These are phyloP conservation scores for Coelopa frigida DNA, from an alignment of 1,140 invertebrate genomes.

Conservation along the genomic window DNA sequence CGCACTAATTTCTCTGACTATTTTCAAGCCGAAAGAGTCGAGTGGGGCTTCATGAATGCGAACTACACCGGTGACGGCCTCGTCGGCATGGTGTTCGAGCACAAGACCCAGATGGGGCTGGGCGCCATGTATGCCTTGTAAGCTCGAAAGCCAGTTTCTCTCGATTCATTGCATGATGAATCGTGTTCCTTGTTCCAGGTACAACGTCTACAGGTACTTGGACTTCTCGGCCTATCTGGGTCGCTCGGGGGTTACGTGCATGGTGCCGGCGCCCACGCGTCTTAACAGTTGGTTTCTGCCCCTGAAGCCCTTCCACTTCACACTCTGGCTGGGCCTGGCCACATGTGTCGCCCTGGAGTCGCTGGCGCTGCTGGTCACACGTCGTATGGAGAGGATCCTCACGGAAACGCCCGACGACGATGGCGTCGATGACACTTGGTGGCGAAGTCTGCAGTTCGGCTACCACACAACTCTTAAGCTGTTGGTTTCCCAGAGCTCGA, in stretches of 20 bases:
- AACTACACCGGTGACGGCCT: slow-evolving; percentile 28
- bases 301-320: slow-evolving; percentile 27
- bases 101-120: slow-evolving; percentile 22
- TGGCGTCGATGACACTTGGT: not conserved
- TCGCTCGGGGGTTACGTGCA: slow-evolving; percentile 30
- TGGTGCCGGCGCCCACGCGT: slow-evolving; percentile 27
- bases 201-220: slow-evolving; percentile 15
- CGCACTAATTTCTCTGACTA: not conserved
- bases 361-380: slow-evolving; percentile 18
- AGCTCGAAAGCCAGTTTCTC: not conserved
- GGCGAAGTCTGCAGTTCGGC: slow-evolving; percentile 23
- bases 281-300: slow-evolving; percentile 32
- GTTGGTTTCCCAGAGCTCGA: slow-evolving; percentile 33
- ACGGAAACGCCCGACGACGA: not conserved
- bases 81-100: slow-evolving; percentile 25
- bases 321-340: slow-evolving; percentile 27
- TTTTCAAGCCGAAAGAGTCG: slow-evolving; percentile 18
- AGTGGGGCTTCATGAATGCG: slow-evolving; percentile 28
- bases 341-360: slow-evolving; percentile 22
- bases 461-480: slow-evolving; percentile 28
- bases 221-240: slow-evolving; percentile 32
- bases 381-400: slow-evolving; percentile 4
- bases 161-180: not conserved
- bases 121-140: slow-evolving; percentile 18
- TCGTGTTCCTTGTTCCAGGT: slow-evolving; percentile 3